Conservation (phyloP, 2,888 invertebrate genomes). For the Polia nebulosa region DNA sequence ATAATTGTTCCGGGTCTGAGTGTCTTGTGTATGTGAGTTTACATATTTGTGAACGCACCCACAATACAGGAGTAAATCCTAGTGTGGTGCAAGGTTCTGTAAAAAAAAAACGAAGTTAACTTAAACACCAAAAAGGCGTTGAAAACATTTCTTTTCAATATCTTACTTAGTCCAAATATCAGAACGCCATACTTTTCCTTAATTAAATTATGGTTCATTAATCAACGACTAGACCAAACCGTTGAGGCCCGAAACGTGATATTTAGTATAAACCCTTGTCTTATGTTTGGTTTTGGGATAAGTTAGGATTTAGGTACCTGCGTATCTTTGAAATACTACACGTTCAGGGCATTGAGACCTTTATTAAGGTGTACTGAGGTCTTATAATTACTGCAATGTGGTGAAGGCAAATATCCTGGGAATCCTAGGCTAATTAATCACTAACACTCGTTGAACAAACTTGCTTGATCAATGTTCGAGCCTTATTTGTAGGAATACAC, state of each 20-base stretch:
- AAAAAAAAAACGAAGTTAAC: no score
- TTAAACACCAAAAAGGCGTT: neutral
- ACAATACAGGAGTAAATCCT: no score
- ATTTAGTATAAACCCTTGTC: conserved; percentile 62
- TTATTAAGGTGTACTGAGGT: conserved; percentile 20
- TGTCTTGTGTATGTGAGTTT: no score
- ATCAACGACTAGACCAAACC: conserved; percentile 59
- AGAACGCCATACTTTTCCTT: conserved; percentile 37
- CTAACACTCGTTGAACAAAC: neutral
- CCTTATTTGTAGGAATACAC: neutral
- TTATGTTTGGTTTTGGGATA: conserved; percentile 36
- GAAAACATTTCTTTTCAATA: neutral
- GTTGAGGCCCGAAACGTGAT: conserved; percentile 56
- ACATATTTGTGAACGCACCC: no score
- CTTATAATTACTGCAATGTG: conserved; percentile 12
- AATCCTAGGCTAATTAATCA: conserved; percentile 7
- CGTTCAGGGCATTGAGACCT: conserved; percentile 6
- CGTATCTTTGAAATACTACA: conserved; percentile 48
- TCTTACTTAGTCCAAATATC: neutral
- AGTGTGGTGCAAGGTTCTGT: no score
- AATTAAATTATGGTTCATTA: conserved; percentile 60
- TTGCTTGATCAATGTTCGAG: neutral
- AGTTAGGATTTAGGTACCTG: conserved; percentile 31
- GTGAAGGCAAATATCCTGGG: conserved; percentile 7
- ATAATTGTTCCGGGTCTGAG: no score